A percentile compares a stretch with the other conserved stretches of the same genome.
Evolutionary conservation across 2,113 vertebrate genomes (phyloP).

Genomic region (Sturnus vulgaris): DNA sequence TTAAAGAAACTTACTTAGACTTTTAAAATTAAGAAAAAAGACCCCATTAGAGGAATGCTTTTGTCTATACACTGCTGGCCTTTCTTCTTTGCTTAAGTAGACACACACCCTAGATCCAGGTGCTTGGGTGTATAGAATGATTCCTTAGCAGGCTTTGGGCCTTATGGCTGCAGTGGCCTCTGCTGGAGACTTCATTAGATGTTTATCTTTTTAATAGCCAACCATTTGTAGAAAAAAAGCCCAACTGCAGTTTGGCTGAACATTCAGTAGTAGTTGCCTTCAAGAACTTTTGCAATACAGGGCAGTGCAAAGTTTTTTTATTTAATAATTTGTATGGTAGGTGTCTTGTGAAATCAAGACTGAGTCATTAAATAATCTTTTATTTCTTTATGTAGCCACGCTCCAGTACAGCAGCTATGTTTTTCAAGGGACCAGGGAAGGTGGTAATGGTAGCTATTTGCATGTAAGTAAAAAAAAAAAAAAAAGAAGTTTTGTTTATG

Average conservation of each 20-base stretch:
- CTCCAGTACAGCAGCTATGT: slow-evolving; percentile 80
- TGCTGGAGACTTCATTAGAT: neutral
- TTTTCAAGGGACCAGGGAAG: slow-evolving; percentile 94
- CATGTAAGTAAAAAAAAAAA: slow-evolving; percentile 86
- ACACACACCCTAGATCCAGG: neutral
- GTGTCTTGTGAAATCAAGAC: neutral
- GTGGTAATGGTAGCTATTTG: slow-evolving; percentile 99
- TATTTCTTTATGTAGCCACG: slow-evolving; percentile 81
- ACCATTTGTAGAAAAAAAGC: neutral
- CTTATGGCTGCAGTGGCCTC: neutral
- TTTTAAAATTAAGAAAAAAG: neutral
- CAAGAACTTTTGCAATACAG: neutral
- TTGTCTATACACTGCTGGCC: neutral
- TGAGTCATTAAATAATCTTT: neutral
- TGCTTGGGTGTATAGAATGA: neutral
- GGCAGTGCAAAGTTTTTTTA: neutral
- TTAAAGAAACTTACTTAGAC: too few relatives aligned
- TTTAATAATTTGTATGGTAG: neutral
- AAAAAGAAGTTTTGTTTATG: neutral
- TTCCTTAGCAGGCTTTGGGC: neutral
- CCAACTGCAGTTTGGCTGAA: neutral
- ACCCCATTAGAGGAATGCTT: neutral
- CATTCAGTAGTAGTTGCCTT: neutral
- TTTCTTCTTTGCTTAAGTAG: neutral
- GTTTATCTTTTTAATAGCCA: neutral